phyloP scores from a whole-genome alignment of 2,888 invertebrate genomes.

The Octodonta nipae region DNA sequence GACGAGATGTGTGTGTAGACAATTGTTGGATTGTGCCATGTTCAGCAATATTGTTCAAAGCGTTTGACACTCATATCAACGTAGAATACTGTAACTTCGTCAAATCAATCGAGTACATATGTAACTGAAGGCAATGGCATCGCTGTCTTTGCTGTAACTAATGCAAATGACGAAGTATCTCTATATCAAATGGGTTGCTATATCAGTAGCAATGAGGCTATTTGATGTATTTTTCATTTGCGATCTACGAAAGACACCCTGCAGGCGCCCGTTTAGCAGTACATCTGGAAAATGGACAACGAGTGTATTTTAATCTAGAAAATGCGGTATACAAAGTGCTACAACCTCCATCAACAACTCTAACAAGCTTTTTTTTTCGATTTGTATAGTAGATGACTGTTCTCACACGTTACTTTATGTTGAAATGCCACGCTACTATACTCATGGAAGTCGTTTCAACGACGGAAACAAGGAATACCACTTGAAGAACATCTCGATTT shows the following conservation, averaged over 20 bases:
- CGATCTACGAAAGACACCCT: constrained; percentile 22
- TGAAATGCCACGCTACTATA: constrained; percentile 11
- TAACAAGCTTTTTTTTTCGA: constrained; percentile 17
- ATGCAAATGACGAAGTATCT: too few species aligned
- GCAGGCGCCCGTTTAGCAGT: constrained; percentile 15
- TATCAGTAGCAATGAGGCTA: too few species aligned
- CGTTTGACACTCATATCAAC: neutral
- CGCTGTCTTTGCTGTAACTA: neutral
- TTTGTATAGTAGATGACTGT: constrained; percentile 10
- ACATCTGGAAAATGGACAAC: constrained; percentile 14
- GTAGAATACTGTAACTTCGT: neutral
- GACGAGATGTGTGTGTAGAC: neutral
- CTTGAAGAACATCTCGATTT: too few species aligned
- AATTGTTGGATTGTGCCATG: neutral
- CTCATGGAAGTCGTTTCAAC: neutral
- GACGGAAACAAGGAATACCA: constrained; percentile 1
- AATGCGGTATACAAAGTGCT: neutral
- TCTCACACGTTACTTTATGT: constrained; percentile 13
- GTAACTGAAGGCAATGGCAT: constrained; percentile 1
- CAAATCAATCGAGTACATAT: constrained; percentile 1
- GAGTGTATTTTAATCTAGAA: neutral
- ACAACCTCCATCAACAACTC: constrained; percentile 17
- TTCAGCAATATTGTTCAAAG: neutral
- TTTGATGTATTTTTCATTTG: constrained; percentile 16
- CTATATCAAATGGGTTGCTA: too few species aligned